phyloP scores from a whole-genome alignment of 2,113 vertebrate species.

The Rhinolophus ferrumequinum region DNA sequence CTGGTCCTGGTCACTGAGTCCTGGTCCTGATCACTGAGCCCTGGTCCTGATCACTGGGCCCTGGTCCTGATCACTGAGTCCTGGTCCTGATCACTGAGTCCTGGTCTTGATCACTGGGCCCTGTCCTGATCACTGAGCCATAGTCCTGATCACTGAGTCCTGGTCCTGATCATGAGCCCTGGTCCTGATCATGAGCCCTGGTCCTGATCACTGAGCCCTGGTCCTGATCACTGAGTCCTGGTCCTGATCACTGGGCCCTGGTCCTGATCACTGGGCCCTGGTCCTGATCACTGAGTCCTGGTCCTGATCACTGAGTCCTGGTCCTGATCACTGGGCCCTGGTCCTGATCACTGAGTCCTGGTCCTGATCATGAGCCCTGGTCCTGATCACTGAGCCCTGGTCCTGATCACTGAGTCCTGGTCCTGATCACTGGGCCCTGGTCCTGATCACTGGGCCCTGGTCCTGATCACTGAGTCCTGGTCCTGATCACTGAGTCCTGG shows the following conservation, averaged over 20 bases:
- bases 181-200: not conserved
- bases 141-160: too few species aligned
- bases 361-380: too few species aligned
- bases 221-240: not conserved
- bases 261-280: accelerated
- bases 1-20: not conserved
- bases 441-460: accelerated
- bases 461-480: accelerated
- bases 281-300: too few species aligned
- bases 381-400: accelerated
- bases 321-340: accelerated
- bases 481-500: accelerated
- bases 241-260: accelerated
- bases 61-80: too few species aligned
- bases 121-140: too few species aligned
- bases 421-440: accelerated
- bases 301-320: accelerated
- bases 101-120: too few species aligned
- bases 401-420: accelerated
- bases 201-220: not conserved
- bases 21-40: too few species aligned
- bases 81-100: too few species aligned
- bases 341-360: too few species aligned
- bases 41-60: too few species aligned
- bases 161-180: too few species aligned